These are phyloP conservation scores for Leptodactylus fallax DNA, from an alignment of 2,797 vertebrate genomes.

Conservation along the genomic window DNA sequence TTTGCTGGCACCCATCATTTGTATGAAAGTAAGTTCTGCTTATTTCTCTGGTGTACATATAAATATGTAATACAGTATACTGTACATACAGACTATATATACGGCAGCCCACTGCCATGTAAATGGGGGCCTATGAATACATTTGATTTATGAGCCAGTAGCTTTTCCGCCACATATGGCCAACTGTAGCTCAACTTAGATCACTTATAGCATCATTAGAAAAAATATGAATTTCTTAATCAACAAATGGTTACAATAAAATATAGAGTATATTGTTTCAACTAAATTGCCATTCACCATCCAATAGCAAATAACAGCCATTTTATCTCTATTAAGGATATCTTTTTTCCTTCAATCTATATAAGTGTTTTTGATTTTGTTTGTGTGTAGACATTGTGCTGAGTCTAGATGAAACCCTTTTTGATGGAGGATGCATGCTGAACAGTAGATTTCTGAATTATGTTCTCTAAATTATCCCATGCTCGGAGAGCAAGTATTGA, in stretches of 20 bases:
- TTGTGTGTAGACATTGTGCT: conserved; percentile 75
- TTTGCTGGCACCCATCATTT: too few species aligned
- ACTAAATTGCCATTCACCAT: conserved; percentile 29
- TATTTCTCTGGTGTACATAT: too few species aligned
- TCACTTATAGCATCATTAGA: not conserved
- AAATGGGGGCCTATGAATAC: not conserved
- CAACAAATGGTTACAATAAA: not conserved
- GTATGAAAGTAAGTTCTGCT: too few species aligned
- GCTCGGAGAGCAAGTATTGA: conserved; percentile 94
- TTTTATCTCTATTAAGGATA: conserved; percentile 49
- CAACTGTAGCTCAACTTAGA: not conserved
- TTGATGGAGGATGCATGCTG: conserved; percentile 87
- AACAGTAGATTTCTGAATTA: conserved; percentile 97
- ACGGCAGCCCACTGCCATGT: too few species aligned
- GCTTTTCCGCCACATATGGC: too few species aligned
- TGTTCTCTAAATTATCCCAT: conserved; percentile 95
- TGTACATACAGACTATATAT: too few species aligned
- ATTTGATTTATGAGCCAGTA: too few species aligned
- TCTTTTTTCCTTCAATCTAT: conserved; percentile 72
- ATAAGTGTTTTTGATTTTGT: conserved; percentile 74
- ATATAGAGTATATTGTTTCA: conserved; percentile 1
- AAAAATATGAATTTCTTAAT: not conserved
- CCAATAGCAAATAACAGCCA: conserved; percentile 9
- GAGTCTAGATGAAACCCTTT: conserved; percentile 78
- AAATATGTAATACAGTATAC: too few species aligned